A percentile compares a stretch with the other conserved stretches of the same genome.
These are phyloP conservation scores for Microplitis manilae DNA, from an alignment of 2,888 invertebrate species.

Conservation along the genomic window DNA sequence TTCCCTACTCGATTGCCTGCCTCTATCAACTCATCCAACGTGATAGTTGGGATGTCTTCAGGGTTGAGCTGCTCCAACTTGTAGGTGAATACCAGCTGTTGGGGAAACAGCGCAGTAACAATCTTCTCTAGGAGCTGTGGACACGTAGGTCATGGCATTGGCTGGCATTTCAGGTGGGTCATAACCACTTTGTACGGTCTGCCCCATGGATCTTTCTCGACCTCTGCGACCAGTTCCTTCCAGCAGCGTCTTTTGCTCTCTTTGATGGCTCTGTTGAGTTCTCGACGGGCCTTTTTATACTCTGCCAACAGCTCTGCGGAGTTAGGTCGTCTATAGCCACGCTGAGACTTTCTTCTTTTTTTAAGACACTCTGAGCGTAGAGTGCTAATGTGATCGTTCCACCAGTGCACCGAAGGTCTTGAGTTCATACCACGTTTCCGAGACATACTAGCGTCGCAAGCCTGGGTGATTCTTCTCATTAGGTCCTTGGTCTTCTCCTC, in stretches of 20 bases:
- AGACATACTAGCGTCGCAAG: constrained; percentile 46
- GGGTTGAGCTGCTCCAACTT: not conserved
- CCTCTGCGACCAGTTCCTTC: constrained; percentile 36
- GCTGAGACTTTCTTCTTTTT: constrained; percentile 29
- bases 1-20: constrained; percentile 42
- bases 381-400: constrained; percentile 34
- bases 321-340: constrained; percentile 11
- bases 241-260: constrained; percentile 27
- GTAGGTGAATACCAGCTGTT: constrained; percentile 18
- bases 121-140: constrained; percentile 46
- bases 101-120: constrained; percentile 42
- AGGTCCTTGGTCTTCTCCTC: constrained; percentile 18
- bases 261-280: constrained; percentile 38
- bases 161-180: constrained; percentile 37
- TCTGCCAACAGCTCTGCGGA: constrained; percentile 25
- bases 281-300: constrained; percentile 34
- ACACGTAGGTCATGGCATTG: constrained; percentile 41
- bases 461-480: constrained; percentile 28
- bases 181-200: constrained; percentile 48
- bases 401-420: constrained; percentile 43
- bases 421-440: constrained; percentile 27
- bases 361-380: constrained; percentile 34
- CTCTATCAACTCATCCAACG: constrained; percentile 22
- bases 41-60: constrained; percentile 10
- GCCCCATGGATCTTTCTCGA: constrained; percentile 44